Base-by-base conservation (phyloP, 2,113 vertebrate species). In the Mirounga angustirostris region DNA sequence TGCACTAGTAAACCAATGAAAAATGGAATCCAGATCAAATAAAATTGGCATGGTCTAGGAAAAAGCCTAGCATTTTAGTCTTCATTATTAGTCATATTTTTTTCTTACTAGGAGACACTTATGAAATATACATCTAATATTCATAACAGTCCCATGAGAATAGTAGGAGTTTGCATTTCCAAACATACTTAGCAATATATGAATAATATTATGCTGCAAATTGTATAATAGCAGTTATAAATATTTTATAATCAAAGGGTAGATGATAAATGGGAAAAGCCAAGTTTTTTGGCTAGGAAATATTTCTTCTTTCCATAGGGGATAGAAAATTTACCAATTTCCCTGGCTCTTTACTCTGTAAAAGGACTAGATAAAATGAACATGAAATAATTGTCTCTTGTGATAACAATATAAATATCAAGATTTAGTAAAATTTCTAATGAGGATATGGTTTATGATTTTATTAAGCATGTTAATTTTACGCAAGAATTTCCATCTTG, bases 41-140 rank as follows among this genome's bases (percentile, higher is more conserved):
- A 86, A 91, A 82, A 91, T 63, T 93, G 69, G 7, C n/a, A 95
- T 83, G 22, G 12, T 56, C 26, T 79, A 95, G 28, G 7, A 80
- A 91, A 91, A 24, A 93, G 19, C 0, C 19, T 92, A 24, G 46
- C 16, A 22, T 95, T 91, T 96, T 88, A 16, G 40, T 30, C 21
- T 73, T 91, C 56, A 56, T 67, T 92, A 92, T 36, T 90, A 69
- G 12, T 80, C 10, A 82, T 12, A n/a, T 52, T 95, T 94, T 95
- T 95, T 95, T 71, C 54, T 87, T 84, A 61, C 54, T 96, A 14
- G 56, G 50, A 89, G 33, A 91, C 3, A 36, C 15, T 96, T 56
- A 84, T 88, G 10, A 94, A 96, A 80, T 94, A 94, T 76, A 50
- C 19, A 94, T 93, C 22, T 79, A 80, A 76, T 30, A 89, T 81